Conservation (phyloP, 2,113 vertebrate species). For the Climacteris rufus region DNA sequence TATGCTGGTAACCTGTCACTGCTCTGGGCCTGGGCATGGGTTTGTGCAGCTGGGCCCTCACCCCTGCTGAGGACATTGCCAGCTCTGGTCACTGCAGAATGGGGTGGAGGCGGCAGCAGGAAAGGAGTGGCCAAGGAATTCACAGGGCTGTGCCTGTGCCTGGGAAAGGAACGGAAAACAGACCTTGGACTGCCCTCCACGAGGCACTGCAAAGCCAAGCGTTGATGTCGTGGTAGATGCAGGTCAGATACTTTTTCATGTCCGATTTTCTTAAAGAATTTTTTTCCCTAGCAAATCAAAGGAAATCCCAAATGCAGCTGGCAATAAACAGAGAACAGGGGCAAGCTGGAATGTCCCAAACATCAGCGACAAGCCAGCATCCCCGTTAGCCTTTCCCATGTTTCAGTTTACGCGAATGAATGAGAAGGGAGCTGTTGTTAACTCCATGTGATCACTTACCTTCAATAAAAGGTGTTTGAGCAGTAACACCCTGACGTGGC, state of each 20-base stretch:
- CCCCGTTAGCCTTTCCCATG: rapidly evolving
- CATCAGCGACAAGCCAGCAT: not conserved
- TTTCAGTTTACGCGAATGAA: not conserved
- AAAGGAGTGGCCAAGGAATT: not conserved
- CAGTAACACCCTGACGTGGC: not conserved
- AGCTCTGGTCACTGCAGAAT: rapidly evolving
- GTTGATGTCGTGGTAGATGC: rapidly evolving
- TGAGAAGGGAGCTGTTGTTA: not conserved
- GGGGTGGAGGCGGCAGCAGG: rapidly evolving
- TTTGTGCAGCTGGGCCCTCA: not conserved
- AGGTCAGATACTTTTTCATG: not conserved
- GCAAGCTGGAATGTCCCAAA: not conserved
- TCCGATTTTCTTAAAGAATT: not conserved
- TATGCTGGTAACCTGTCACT: rapidly evolving
- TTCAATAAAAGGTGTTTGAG: not conserved
- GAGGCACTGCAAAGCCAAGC: not conserved
- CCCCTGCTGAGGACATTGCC: not conserved
- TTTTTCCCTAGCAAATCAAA: not conserved
- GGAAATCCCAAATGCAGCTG: not conserved
- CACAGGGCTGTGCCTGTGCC: not conserved
- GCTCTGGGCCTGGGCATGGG: rapidly evolving
- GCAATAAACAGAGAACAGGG: not conserved
- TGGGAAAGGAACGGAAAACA: rapidly evolving
- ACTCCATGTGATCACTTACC: not conserved
- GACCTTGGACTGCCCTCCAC: not conserved